These are phyloP conservation scores for Meteorus cinctellus DNA, from an alignment of 2,888 invertebrate species.

Conservation along the genomic window DNA sequence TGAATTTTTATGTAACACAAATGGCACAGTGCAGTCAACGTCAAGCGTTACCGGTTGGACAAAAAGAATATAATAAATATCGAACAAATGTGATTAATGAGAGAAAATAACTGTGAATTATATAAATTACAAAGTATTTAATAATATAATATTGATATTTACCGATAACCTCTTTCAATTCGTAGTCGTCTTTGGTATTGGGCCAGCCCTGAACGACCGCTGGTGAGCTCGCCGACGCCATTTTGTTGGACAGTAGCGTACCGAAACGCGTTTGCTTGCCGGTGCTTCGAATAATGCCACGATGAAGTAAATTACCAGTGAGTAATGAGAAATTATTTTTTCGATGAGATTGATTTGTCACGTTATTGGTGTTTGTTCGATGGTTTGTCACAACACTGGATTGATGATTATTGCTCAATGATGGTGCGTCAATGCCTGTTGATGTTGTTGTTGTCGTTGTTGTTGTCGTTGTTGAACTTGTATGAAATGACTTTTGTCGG, in stretches of 20 bases:
- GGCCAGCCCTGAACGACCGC: constrained; percentile 81
- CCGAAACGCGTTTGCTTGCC: constrained; percentile 75
- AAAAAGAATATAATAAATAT: not conserved
- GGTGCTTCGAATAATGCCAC: constrained; percentile 66
- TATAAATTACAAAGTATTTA: not conserved
- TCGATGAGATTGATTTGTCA: constrained; percentile 45
- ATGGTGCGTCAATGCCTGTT: constrained; percentile 53
- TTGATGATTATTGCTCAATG: constrained; percentile 39
- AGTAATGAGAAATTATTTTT: constrained; percentile 48
- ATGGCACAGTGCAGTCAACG: constrained; percentile 33
- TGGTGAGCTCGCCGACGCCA: constrained; percentile 77
- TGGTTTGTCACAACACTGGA: constrained; percentile 50
- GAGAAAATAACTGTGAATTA: not conserved
- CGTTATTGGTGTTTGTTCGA: constrained; percentile 44
- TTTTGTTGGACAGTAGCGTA: constrained; percentile 78
- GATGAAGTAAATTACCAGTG: constrained; percentile 53
- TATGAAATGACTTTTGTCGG: constrained; percentile 75
- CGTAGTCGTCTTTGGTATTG: constrained; percentile 93
- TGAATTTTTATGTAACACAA: constrained; percentile 52
- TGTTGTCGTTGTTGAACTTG: constrained; percentile 70
- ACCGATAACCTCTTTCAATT: constrained; percentile 95
- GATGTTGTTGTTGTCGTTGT: constrained; percentile 58
- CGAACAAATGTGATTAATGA: constrained; percentile 11
- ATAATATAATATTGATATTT: constrained; percentile 70
- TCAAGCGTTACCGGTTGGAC: constrained; percentile 18